phyloP scores from a whole-genome alignment of 2,113 vertebrate genomes.

The Nycticebus coucang region DNA sequence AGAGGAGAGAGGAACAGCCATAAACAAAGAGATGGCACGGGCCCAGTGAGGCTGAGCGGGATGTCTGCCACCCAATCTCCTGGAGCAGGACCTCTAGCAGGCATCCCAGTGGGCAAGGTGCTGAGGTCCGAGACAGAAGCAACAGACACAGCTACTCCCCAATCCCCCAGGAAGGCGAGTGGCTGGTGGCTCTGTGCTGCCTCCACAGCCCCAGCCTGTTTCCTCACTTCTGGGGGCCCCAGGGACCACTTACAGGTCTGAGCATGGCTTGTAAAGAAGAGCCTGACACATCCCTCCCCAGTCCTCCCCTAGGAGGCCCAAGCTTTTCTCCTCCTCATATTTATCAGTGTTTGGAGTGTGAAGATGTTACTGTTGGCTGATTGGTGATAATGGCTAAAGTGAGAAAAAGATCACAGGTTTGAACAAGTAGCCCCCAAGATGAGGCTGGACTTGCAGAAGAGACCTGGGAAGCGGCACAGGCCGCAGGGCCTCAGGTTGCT shows the following conservation, averaged over 20 bases:
- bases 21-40: background rate
- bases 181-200: background rate
- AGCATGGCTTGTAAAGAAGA: conserved; percentile 6
- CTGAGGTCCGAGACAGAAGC: background rate
- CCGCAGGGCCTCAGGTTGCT: no score
- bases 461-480: background rate
- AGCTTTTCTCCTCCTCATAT: conserved; percentile 59
- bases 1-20: background rate
- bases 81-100: background rate
- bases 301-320: background rate
- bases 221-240: background rate
- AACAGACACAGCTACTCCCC: background rate
- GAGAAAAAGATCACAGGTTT: conserved; percentile 45
- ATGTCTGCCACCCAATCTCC: rapidly evolving
- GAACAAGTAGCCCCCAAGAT: conserved; percentile 16
- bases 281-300: background rate
- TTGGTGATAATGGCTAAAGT: conserved; percentile 53
- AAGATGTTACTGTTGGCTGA: conserved; percentile 51
- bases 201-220: background rate
- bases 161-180: background rate
- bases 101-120: background rate
- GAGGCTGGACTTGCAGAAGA: background rate
- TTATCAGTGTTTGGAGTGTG: conserved; percentile 70
- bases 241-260: conserved; percentile 6
- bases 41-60: rapidly evolving